These are phyloP conservation scores for Poeciliopsis turrubarensis DNA, from an alignment of 2,113 vertebrate species.

Conservation along the genomic window DNA sequence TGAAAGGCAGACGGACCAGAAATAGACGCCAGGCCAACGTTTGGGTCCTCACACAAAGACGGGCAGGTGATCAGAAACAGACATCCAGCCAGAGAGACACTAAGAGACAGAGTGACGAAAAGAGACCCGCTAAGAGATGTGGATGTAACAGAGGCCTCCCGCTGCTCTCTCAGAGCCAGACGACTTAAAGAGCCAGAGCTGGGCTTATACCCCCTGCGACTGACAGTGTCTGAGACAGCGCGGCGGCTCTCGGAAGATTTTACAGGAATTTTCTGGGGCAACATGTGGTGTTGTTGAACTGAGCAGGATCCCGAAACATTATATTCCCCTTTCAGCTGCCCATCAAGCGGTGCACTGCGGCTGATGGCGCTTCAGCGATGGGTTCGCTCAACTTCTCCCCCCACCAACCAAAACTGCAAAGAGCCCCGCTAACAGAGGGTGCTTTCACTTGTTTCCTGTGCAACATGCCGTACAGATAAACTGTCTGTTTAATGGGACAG, in stretches of 20 bases:
- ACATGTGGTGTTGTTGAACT: slow-evolving; percentile 68
- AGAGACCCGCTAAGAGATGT: slow-evolving; percentile 30
- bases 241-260: slow-evolving; percentile 70
- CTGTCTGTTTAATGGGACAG: slow-evolving; percentile 22
- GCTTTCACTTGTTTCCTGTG: slow-evolving; percentile 39
- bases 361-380: slow-evolving; percentile 39
- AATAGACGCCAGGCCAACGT: slow-evolving; percentile 27
- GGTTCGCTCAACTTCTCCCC: slow-evolving; percentile 28
- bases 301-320: slow-evolving; percentile 49
- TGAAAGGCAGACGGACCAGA: slow-evolving; percentile 46
- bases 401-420: slow-evolving; percentile 20
- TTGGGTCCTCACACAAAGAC: slow-evolving; percentile 23
- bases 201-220: slow-evolving; percentile 64
- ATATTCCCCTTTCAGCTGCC: slow-evolving; percentile 52
- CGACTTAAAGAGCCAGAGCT: slow-evolving; percentile 67
- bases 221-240: slow-evolving; percentile 69
- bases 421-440: slow-evolving; percentile 37
- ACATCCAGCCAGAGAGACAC: slow-evolving; percentile 18
- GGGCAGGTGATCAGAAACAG: slow-evolving; percentile 50
- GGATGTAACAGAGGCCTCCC: slow-evolving; percentile 48
- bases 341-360: slow-evolving; percentile 34
- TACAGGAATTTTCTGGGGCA: slow-evolving; percentile 50
- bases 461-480: slow-evolving; percentile 27
- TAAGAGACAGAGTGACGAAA: slow-evolving; percentile 35
- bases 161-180: slow-evolving; percentile 66